Evolutionary conservation across 2,113 vertebrate species (phyloP), one percentile per base, ranked within the genome.

Genomic region (Aegithalos caudatus): DNA sequence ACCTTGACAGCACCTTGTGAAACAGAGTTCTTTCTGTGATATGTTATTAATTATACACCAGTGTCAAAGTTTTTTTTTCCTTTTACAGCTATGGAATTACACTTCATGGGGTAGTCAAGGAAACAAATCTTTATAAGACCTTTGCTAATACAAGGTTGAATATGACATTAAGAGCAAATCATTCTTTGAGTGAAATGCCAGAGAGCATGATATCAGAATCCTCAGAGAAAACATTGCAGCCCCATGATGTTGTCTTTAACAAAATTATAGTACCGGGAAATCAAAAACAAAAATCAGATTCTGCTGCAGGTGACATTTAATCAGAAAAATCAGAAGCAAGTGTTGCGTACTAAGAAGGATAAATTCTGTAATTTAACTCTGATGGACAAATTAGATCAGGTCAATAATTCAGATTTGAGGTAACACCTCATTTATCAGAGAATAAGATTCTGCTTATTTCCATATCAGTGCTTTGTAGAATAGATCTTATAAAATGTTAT

Each of bases 71-170:
- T 54, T 65, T 86, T 86, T 69, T 81, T 90, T 19, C 14, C 37
- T 76, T 57, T 57, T 61, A 69, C 45, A 65, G 23, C n/a, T 79
- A 27, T 54, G 58, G 93, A 94, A 86, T 90, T 93, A 38, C 6
- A 35, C 74, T 94, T 93, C 76, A 83, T 22, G 10, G 37, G 9
- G 92, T 86, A 93, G 85, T 74, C 88, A 93, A 88, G 74, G 92
- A 94, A 90, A 95, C 87, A 92, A 95, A 88, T 88, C 62, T 95
- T 95, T 92, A 7, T 47, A 48, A 70, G 71, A 66, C 79, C 76
- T 96, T 78, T 88, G 18, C n/a, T 73, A 86, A 71, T 64, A 67
- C 28, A 86, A 77, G 25, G 66, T 77, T 80, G 79, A 88, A 65
- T 83, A 53, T 35, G 64, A 71, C 64, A 86, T 81, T 47, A 92